Evolutionary conservation across 2,888 invertebrate species (phyloP).

Genomic region (Epistrophella euchroma): DNA sequence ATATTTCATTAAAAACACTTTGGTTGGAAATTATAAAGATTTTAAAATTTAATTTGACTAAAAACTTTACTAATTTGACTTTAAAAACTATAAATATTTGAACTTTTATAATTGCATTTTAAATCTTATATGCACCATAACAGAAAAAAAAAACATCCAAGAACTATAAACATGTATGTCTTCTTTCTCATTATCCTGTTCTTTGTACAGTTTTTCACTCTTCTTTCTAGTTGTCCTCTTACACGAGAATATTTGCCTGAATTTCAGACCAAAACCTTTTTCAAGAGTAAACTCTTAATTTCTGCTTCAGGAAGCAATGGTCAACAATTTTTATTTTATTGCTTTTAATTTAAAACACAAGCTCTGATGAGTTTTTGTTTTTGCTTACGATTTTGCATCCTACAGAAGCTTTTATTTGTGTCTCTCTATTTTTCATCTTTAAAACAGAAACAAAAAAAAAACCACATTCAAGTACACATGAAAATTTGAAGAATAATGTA

Average conservation of each 20-base stretch:
- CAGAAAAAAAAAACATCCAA: neutral
- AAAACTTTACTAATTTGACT: conserved; percentile 3
- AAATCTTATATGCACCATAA: neutral
- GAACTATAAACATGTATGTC: conserved; percentile 44
- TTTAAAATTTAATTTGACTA: conserved; percentile 1
- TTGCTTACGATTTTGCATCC: neutral
- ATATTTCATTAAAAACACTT: neutral
- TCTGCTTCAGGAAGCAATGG: conserved; percentile 65
- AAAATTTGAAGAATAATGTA: conserved; percentile 73
- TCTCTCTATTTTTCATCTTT: conserved; percentile 49
- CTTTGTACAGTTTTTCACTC: conserved; percentile 14
- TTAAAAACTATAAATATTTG: conserved; percentile 14
- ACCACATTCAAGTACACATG: conserved; percentile 69
- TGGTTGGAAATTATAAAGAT: neutral
- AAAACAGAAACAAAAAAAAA: neutral
- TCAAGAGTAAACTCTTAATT: conserved; percentile 61
- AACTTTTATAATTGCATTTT: neutral
- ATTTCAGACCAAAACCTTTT: conserved; percentile 16
- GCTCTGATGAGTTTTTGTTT: conserved; percentile 59
- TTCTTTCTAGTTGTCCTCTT: conserved; percentile 8
- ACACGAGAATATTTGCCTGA: conserved; percentile 4
- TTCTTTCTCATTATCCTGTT: conserved; percentile 56
- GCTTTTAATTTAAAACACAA: conserved; percentile 75
- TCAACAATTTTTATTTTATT: conserved; percentile 75
- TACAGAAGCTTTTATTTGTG: conserved; percentile 32